Conservation (phyloP, 2,113 vertebrate genomes). For the Todiramphus chloris region DNA sequence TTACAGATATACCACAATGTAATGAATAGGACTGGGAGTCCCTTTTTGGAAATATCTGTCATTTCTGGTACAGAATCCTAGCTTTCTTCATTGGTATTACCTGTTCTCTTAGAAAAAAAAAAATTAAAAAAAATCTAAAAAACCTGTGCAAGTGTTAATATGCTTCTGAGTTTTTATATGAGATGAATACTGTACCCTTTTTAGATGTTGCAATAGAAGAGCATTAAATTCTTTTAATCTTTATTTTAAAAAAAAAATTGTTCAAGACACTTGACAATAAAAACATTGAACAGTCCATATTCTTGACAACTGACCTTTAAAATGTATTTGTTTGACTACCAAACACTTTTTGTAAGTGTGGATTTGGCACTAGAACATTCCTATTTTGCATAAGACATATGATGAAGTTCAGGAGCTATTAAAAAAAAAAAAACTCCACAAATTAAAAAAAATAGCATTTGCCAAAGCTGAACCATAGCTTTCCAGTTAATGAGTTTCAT, state of each 20-base stretch:
- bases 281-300: not conserved
- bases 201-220: not conserved
- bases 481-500: not conserved
- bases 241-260: not conserved
- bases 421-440: not conserved
- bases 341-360: not conserved
- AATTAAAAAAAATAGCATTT: not conserved
- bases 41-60: not conserved
- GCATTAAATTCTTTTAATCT: not conserved
- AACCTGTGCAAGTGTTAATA: not conserved
- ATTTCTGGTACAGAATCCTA: not conserved
- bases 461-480: not conserved
- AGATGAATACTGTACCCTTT: not conserved
- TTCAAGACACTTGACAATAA: not conserved
- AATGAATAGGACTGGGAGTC: not conserved
- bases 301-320: constrained; percentile 44
- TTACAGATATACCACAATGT: not conserved
- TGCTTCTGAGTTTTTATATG: not conserved
- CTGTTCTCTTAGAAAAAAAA: not conserved
- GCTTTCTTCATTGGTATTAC: not conserved
- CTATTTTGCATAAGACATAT: not conserved
- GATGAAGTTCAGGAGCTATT: not conserved
- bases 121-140: not conserved
- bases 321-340: constrained; percentile 1
- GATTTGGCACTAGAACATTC: not conserved